Evolutionary conservation across 2,888 invertebrate genomes (phyloP).

Genomic region (Notodonta ziczac): DNA sequence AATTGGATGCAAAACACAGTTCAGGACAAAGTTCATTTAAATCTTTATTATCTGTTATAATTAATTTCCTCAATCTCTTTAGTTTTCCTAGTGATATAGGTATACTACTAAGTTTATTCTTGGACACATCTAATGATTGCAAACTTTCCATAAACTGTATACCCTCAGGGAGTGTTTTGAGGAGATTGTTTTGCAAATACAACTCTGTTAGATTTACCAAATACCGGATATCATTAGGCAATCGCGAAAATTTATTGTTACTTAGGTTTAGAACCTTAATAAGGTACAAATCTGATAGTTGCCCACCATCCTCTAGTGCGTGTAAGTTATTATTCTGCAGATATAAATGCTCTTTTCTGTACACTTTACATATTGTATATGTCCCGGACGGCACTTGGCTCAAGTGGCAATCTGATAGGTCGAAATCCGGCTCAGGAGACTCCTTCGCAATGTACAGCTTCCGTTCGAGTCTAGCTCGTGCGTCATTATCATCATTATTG

Average conservation of each 20-base stretch:
- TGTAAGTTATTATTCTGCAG: conserved; percentile 88
- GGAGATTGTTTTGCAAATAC: conserved; percentile 88
- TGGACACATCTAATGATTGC: conserved; percentile 88
- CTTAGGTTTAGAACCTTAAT: conserved; percentile 88
- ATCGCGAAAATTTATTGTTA: conserved; percentile 85
- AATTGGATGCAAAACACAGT: conserved; percentile 86
- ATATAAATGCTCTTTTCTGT: conserved; percentile 89
- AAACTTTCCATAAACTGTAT: conserved; percentile 87
- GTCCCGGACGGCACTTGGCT: conserved; percentile 90
- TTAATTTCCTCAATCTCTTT: conserved; percentile 84
- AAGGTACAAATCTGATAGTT: conserved; percentile 87
- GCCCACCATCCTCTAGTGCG: conserved; percentile 89
- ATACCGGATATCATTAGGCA: conserved; percentile 87
- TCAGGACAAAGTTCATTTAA: conserved; percentile 86
- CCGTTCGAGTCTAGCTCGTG: conserved; percentile 66
- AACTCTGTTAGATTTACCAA: conserved; percentile 89
- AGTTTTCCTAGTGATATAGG: conserved; percentile 87
- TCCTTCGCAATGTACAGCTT: conserved; percentile 85
- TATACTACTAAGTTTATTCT: conserved; percentile 87
- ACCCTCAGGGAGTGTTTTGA: conserved; percentile 88
- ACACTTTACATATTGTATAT: conserved; percentile 92
- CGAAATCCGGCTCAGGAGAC: conserved; percentile 92
- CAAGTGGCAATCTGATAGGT: conserved; percentile 91
- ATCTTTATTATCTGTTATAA: conserved; percentile 85
- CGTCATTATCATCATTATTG: conserved; percentile 50